phyloP scores from a whole-genome alignment of 1,140 invertebrate species.

The Andrena cerasifolii region DNA sequence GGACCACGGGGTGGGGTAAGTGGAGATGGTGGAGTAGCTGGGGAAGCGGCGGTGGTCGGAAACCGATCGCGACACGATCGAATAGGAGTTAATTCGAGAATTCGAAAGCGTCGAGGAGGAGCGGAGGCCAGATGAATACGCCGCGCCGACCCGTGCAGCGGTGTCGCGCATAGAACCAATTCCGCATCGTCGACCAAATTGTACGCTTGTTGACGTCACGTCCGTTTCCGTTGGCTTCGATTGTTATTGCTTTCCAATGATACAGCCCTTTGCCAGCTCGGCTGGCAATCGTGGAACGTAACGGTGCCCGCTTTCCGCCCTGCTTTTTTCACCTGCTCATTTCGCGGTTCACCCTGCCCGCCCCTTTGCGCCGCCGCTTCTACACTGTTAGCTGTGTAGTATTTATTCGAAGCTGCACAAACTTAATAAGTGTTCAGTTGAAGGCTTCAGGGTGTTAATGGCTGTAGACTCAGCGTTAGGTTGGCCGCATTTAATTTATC shows the following conservation, averaged over 20 bases:
- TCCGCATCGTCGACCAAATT: conserved; percentile 67
- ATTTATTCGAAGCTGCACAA: too few species aligned
- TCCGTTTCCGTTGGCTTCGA: conserved; percentile 68
- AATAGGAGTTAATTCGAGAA: conserved; percentile 59
- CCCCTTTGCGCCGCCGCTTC: background rate
- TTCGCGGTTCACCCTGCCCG: background rate
- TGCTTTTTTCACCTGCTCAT: background rate
- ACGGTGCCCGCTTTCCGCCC: background rate
- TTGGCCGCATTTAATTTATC: background rate
- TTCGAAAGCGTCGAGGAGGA: conserved; percentile 43
- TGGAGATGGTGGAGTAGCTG: background rate
- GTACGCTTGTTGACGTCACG: conserved; percentile 70
- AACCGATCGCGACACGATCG: conserved; percentile 22
- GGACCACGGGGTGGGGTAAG: background rate
- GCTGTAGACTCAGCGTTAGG: too few species aligned
- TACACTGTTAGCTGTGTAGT: background rate
- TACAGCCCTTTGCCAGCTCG: background rate
- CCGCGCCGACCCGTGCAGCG: conserved; percentile 23
- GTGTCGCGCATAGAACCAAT: conserved; percentile 55
- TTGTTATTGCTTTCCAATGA: conserved; percentile 72
- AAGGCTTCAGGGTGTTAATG: background rate
- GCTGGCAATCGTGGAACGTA: background rate
- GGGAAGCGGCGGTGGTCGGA: conserved; percentile 4
- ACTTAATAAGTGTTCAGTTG: too few species aligned
- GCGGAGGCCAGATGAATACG: conserved; percentile 35